These are phyloP conservation scores for Steatornis caripensis DNA, from an alignment of 2,113 vertebrate genomes.

Conservation along the genomic window DNA sequence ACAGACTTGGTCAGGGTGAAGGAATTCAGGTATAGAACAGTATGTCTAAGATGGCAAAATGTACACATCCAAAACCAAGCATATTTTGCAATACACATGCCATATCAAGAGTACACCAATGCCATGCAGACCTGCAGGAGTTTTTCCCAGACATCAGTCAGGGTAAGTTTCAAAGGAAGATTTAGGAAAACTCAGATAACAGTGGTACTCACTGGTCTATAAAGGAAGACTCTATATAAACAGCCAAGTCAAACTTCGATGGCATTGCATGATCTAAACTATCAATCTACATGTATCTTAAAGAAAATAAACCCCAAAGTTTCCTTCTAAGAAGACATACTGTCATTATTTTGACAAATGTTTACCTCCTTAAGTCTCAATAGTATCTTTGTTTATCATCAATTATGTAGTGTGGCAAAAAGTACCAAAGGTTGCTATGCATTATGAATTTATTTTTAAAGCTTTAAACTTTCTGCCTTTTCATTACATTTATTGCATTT, in stretches of 20 bases:
- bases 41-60: neutral
- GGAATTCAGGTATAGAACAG: neutral
- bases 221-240: neutral
- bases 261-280: neutral
- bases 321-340: neutral
- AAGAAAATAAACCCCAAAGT: neutral
- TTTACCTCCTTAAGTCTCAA: neutral
- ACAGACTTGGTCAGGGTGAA: neutral
- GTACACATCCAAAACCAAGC: neutral
- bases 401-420: neutral
- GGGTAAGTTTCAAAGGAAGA: neutral
- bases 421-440: neutral
- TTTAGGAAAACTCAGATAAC: neutral
- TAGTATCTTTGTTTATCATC: neutral
- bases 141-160: neutral
- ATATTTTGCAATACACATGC: neutral
- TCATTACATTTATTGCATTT: neutral
- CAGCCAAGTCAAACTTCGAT: neutral
- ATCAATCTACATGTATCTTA: neutral
- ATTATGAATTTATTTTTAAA: neutral
- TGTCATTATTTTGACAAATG: neutral
- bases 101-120: neutral
- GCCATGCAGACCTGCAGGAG: neutral
- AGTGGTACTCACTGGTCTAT: neutral
- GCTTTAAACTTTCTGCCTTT: neutral